phyloP scores from a whole-genome alignment of 2,797 vertebrate species.

The Anolis apletophallus region DNA sequence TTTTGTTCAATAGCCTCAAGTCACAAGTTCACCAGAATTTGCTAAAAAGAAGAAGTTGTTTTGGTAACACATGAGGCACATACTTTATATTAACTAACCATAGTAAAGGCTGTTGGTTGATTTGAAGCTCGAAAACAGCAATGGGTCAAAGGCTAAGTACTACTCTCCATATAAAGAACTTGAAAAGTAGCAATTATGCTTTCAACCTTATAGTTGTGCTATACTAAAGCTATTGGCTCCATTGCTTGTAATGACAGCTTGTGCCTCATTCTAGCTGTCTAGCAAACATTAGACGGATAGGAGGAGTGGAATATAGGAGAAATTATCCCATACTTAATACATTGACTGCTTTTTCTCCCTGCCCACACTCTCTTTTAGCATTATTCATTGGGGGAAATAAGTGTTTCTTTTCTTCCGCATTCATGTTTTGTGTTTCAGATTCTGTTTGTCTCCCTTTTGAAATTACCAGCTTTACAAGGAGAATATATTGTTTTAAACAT shows the following conservation, averaged over 20 bases:
- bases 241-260: constrained; percentile 78
- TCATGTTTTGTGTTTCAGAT: constrained; percentile 44
- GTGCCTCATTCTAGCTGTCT: constrained; percentile 62
- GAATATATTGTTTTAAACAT: constrained; percentile 57
- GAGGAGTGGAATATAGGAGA: constrained; percentile 33
- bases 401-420: constrained; percentile 49
- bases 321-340: constrained; percentile 7
- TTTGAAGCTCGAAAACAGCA: constrained; percentile 66
- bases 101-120: constrained; percentile 59
- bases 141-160: constrained; percentile 72
- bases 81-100: constrained; percentile 66
- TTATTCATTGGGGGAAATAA: constrained; percentile 38
- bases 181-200: constrained; percentile 78
- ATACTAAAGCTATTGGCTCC: constrained; percentile 74
- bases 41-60: constrained; percentile 24
- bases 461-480: constrained; percentile 58
- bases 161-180: constrained; percentile 74
- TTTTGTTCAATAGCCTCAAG: constrained; percentile 15
- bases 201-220: constrained; percentile 82
- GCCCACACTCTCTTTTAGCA: constrained; percentile 4
- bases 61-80: constrained; percentile 52
- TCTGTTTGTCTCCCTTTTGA: constrained; percentile 15
- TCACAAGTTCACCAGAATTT: constrained; percentile 39
- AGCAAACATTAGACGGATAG: constrained; percentile 57
- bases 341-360: constrained; percentile 30